phyloP scores from a whole-genome alignment of 2,797 vertebrate genomes.

The Cyclura pinguis region DNA sequence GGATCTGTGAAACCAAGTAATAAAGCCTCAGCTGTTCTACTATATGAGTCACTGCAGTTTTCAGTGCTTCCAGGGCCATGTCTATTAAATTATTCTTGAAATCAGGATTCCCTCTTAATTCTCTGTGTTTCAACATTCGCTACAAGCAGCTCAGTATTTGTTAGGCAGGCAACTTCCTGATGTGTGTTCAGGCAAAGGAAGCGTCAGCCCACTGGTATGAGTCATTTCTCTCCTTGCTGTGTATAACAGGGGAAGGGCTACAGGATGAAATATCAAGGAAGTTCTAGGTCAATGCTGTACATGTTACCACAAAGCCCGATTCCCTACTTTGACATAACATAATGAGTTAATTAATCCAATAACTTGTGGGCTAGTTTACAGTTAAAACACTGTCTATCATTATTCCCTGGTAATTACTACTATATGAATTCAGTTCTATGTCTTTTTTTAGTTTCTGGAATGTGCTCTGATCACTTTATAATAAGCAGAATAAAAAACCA shows the following conservation, averaged over 20 bases:
- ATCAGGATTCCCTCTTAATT: not conserved
- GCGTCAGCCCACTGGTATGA: constrained; percentile 38
- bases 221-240: constrained; percentile 41
- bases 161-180: constrained; percentile 24
- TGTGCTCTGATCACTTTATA: not conserved
- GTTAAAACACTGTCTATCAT: constrained; percentile 4
- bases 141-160: constrained; percentile 27
- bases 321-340: constrained; percentile 32
- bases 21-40: not conserved
- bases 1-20: not conserved
- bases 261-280: constrained; percentile 49
- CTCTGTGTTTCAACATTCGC: constrained; percentile 9
- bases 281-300: constrained; percentile 42
- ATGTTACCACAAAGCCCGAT: constrained; percentile 43
- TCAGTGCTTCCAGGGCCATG: not conserved
- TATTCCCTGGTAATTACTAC: not conserved
- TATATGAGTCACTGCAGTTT: not conserved
- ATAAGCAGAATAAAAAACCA: not conserved
- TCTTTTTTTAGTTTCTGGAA: not conserved
- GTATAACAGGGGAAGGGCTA: constrained; percentile 19
- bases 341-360: constrained; percentile 24
- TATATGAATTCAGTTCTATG: not conserved
- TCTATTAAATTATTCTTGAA: not conserved
- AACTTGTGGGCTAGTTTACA: not conserved
- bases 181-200: constrained; percentile 33